Base-by-base conservation (phyloP, 2,113 vertebrate species). In the Hystrix brachyura region DNA sequence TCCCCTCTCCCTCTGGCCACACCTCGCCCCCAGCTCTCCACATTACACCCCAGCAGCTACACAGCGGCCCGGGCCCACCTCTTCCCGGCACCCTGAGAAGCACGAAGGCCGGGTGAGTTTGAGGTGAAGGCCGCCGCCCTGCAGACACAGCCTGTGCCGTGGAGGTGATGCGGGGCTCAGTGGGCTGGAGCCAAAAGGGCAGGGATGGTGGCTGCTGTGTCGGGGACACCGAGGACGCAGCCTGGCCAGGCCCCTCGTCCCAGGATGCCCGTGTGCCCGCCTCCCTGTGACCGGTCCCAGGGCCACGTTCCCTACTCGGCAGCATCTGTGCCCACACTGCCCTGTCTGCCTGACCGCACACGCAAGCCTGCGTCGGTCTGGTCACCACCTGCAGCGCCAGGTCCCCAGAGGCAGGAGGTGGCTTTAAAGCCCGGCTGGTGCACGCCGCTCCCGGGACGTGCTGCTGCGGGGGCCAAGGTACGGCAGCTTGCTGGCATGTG, bases 101-200 rank as follows among this genome's bases (percentile, higher is more conserved):
- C 38, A 90, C 84, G 91, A 86, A 65, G 79, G 95, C 57, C 72
- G 55, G 62, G 91, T 83, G 71, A 65, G 93, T 79, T 86, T 76
- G n/a, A 78, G 90, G 67, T 81, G 86, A 78, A 72, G 94, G 76
- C 80, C 71, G 80, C 57, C 57, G 89, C 87, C 83, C 81, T 69
- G 13, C 89, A 94, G 95, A 86, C 25, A 21, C 8, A n/a, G 93
- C 53, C 1, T 2, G 17, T 90, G 38, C 38, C 21, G 38, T 25
- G 27, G 21, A 25, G 60, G 21, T 38, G 38, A 38, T 38, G 38
- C 2, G 38, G 38, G 38, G 38, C 38, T 38, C 38, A 38, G 38
- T 38, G 38, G 38, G 38, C 38, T 38, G 64, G 43, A 27, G 3
- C 48, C 53, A 51, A 57, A 34, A 57, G 29, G 2, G 79, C 27